Evolutionary conservation across 2,888 invertebrate species (phyloP), one percentile per base, ranked within the genome.

Genomic region (Temnothorax ravouxi): DNA sequence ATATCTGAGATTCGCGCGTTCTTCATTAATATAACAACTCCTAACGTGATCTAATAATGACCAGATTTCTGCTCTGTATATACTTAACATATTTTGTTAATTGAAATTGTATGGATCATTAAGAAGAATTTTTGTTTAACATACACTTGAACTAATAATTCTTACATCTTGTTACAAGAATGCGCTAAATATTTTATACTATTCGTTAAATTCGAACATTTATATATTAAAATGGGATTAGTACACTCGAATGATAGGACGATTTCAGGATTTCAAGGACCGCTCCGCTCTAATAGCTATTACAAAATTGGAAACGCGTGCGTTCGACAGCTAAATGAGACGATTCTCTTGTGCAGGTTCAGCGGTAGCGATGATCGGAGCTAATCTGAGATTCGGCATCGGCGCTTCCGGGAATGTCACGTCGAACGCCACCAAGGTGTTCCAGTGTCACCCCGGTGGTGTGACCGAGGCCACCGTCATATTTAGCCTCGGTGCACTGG

Each of bases 381-480:
- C 97, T 91, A 97, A 97, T 95, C 96, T 97, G 87, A 96, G 97
- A 90, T 96, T 96, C 92, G 96, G 96, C 85, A 97, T 96, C 95
- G 97, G 96, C 50, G 96, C 96, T 54, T 96, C 96, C 38, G 96
- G 97, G 80, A 96, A 97, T 92, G 96, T 96, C 91, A 96, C 96
- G 29, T 96, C 96, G 81, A 96, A 97, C 92, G 96, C 97, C 80
- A 97, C 97, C 91, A 96, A 96, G 94, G 96, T 97, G 86, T 96
- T 97, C 95, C 97, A 97, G 93, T 98, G 98, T 93, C 97, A 97
- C 92, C 97, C 98, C 54, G 97, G 97, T 15, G 97, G 97, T 83
- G 97, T 97, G 34, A 97, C 97, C 2, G 97, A 97, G 94, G 98
- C 98, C 3, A 97, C 97, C 1, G 96, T 98, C 25, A 96, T 98